Base-by-base conservation (phyloP, 2,113 vertebrate genomes). In the Ginglymostoma cirratum region DNA sequence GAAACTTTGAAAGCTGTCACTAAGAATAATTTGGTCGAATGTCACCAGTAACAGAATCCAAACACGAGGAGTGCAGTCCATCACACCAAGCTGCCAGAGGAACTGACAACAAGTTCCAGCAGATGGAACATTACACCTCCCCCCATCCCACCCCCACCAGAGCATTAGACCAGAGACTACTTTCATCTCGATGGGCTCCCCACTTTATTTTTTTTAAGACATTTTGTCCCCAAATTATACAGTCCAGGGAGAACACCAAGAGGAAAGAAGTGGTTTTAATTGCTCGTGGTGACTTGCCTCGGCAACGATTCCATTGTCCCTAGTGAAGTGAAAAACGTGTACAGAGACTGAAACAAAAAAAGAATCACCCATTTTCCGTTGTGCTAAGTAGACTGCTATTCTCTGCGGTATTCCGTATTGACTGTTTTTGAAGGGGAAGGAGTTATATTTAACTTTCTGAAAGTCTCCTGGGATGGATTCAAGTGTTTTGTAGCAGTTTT, bases 21-120 rank as follows among this genome's bases (percentile, higher is more conserved):
- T 96, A 97, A 97, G 97, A 97, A 97, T 97, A 97, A 97, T 97
- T 97, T 97, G 96, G 97, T 97, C 96, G 96, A 97, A 97, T 97
- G 97, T 97, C 97, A 96, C 94, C 55, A 96, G 96, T 97, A 97
- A 97, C 97, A 98, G 97, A 97, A 97, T 96, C 97, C 96, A 96
- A 96, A 97, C 96, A 97, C 96, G 97, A 96, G 66, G 96, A 96
- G 96, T 92, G 96, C 97, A 97, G 97, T 97, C 96, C 97, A 97
- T 98, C 97, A 97, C 0, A 96, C 19, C 52, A 97, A 96, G 96
- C 96, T 96, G 97, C 97, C 97, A 96, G 96, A 30, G 0, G 38
- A 96, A 96, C 42, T 96, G 96, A 97, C 97, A 97, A 97, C 65
- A 10, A 96, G 95, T 96, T 96, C 96, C 97, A 96, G 96, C 96